phyloP scores from a whole-genome alignment of 2,797 vertebrate species.

The Pantherophis alleghaniensis region DNA sequence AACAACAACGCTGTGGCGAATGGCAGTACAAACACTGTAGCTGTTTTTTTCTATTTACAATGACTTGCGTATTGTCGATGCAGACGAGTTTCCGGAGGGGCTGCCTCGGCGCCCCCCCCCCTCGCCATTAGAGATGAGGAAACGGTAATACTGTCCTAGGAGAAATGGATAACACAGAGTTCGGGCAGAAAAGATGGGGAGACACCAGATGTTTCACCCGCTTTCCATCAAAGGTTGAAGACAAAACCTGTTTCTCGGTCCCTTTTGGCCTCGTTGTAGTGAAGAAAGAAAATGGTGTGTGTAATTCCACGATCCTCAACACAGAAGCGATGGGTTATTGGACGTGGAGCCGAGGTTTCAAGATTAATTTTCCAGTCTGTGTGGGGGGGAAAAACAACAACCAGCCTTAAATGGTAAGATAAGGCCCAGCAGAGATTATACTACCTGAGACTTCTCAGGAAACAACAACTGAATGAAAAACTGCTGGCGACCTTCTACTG shows the following conservation, averaged over 20 bases:
- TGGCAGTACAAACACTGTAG: slow-evolving; percentile 59
- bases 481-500: too few species aligned
- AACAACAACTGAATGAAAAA: too few species aligned
- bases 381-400: slow-evolving; percentile 42
- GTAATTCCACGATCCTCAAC: slow-evolving; percentile 53
- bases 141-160: slow-evolving; percentile 43
- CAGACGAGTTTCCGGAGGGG: slow-evolving; percentile 65
- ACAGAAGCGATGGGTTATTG: slow-evolving; percentile 76
- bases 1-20: slow-evolving; percentile 30
- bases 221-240: slow-evolving; percentile 55
- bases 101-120: neutral
- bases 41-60: slow-evolving; percentile 71
- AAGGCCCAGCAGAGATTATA: neutral
- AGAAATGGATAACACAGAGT: slow-evolving; percentile 56
- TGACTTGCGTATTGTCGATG: slow-evolving; percentile 66
- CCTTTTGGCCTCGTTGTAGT: slow-evolving; percentile 56
- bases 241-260: slow-evolving; percentile 53
- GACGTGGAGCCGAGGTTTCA: slow-evolving; percentile 95
- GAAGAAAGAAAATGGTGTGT: slow-evolving; percentile 63
- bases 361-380: slow-evolving; percentile 97
- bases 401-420: neutral
- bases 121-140: slow-evolving; percentile 48
- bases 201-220: slow-evolving; percentile 66
- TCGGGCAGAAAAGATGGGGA: slow-evolving; percentile 36
- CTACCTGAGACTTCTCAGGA: too few species aligned